Conservation (phyloP, 2,797 vertebrate species). For the Syngnathus rostellatus region DNA sequence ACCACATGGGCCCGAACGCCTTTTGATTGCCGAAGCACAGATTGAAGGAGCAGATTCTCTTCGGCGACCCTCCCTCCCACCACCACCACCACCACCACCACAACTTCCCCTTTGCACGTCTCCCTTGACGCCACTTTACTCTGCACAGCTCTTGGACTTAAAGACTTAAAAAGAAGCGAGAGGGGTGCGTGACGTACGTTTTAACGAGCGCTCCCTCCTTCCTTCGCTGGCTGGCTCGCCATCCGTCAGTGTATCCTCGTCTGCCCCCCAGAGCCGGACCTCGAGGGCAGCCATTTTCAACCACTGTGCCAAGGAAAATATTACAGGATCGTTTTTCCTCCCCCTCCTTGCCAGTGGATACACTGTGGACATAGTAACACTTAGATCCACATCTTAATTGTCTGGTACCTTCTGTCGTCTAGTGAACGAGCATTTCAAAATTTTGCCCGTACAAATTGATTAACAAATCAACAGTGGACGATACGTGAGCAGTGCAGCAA, state of each 20-base stretch:
- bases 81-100: constrained; percentile 7
- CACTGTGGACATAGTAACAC: neutral
- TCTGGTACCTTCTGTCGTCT: neutral
- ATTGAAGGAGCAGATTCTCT: constrained; percentile 51
- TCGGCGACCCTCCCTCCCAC: constrained; percentile 19
- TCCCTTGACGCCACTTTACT: constrained; percentile 40
- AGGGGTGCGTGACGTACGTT: constrained; percentile 48
- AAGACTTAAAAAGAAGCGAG: constrained; percentile 55
- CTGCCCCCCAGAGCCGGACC: constrained; percentile 36
- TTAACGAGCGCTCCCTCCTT: constrained; percentile 45
- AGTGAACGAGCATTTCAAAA: neutral
- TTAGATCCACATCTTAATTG: neutral
- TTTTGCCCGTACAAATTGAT: neutral
- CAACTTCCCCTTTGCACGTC: neutral
- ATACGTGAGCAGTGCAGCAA: too few species aligned
- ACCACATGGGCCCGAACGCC: constrained; percentile 38
- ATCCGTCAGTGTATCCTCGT: neutral
- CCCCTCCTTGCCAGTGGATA: neutral
- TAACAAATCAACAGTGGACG: neutral
- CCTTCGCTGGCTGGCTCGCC: neutral
- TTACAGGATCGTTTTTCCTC: constrained; percentile 14
- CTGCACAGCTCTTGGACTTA: constrained; percentile 53
- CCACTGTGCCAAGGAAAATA: constrained; percentile 16
- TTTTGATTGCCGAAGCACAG: constrained; percentile 63
- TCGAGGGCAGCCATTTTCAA: constrained; percentile 21